Conservation (phyloP, 2,888 invertebrate genomes). For the Allophyes oxyacanthae region DNA sequence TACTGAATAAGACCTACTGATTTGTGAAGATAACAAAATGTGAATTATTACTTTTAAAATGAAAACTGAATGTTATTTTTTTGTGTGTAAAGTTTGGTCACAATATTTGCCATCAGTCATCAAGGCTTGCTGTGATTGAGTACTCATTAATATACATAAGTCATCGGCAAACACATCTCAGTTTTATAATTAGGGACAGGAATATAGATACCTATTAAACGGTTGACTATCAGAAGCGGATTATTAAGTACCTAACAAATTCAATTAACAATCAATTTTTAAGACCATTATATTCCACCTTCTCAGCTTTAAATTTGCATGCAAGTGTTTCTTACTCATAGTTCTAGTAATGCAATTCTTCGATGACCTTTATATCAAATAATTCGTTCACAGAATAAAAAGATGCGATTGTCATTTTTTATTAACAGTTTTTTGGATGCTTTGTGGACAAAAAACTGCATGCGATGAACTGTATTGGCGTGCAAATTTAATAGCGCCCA, state of each 20-base stretch:
- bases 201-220: conserved; percentile 1
- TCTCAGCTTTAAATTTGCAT: conserved; percentile 5
- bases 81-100: too few species aligned
- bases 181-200: neutral
- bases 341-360: neutral
- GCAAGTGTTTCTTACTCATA: conserved; percentile 3
- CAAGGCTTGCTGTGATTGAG: too few species aligned
- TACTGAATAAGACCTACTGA: too few species aligned
- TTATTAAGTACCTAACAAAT: neutral
- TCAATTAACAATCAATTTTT: conserved; percentile 1
- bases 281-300: neutral
- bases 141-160: too few species aligned
- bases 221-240: neutral
- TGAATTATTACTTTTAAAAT: too few species aligned
- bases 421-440: conserved; percentile 9
- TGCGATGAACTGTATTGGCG: conserved; percentile 2
- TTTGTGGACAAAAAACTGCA: too few species aligned
- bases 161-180: too few species aligned
- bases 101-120: too few species aligned
- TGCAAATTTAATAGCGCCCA: conserved; percentile 16
- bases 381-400: conserved; percentile 3
- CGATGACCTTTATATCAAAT: neutral
- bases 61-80: too few species aligned
- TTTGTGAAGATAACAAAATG: conserved; percentile 13
- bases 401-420: conserved; percentile 3